Base-by-base conservation (phyloP, 1,140 invertebrate genomes). In the Dufourea novaeangliae region DNA sequence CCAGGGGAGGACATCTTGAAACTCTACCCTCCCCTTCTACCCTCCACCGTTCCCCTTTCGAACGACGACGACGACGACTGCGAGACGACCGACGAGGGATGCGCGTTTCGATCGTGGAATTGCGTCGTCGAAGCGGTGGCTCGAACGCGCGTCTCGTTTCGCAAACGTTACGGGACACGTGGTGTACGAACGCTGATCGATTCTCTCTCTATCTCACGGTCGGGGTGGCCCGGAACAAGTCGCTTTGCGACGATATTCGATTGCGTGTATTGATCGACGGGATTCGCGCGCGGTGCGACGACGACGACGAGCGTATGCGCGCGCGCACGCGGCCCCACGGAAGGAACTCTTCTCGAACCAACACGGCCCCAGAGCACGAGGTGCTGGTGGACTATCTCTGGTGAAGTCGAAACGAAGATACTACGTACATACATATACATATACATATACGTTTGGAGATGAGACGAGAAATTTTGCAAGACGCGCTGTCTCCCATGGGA, bases 1-100 rank as follows among this genome's bases (percentile, higher is more conserved):
- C 56, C 56, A 46, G 46, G 39, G 54, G 68, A 67, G 61, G 79
- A 83, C 82, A 82, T 82, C 82, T 82, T 79, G 82, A 44, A 70
- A 74, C 61, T 7, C 22, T 44, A 32, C 41, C 41, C 54, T 39
- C 14, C 12, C 2, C 2, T n/a, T 27, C 34, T n/a, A 14, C 50
- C 32, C 6, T 10, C 6, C 37, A 17, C 27, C 12, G n/a, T n/a
- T n/a, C 11, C 20, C 20, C 8, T 7, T n/a, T 50, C 46, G 20
- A 50, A 50, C 6, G 20, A 4, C 20, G 17, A 2, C 2, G 20
- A 17, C 20, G 20, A 7, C 46, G 17, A n/a, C 14, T 10, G 27
- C 39, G 27, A 37, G 34, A 5, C 34, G 34, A 3, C 20, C 17
- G 6, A 27, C 41, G 62, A 25, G 37, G 37, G 72, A 59, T 75